Percentiles rank a stretch among this genome's conserved stretches.
Evolutionary conservation across 2,113 vertebrate genomes (phyloP).

Genomic region (Trichechus manatus): DNA sequence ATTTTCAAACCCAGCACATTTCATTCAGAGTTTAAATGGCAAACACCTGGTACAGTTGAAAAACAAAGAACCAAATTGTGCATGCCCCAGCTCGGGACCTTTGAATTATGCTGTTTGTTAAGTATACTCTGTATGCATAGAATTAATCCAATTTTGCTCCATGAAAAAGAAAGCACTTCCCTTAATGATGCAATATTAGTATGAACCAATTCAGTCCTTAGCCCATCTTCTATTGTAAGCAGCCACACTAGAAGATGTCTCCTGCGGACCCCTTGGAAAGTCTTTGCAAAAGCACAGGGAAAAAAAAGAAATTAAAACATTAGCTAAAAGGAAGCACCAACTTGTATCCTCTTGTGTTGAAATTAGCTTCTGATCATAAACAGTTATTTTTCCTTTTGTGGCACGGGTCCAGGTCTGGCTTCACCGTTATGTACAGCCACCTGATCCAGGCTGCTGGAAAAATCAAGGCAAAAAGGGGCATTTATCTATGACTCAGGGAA

Average conservation of each 20-base stretch:
- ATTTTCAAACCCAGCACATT: background rate
- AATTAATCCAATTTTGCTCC: slow-evolving; percentile 78
- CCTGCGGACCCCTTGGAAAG: background rate
- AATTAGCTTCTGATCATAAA: slow-evolving; percentile 13
- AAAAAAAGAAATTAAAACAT: slow-evolving; percentile 28
- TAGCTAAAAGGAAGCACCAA: slow-evolving; percentile 75
- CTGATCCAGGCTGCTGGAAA: slow-evolving; percentile 74
- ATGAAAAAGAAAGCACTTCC: slow-evolving; percentile 58
- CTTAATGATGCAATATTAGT: slow-evolving; percentile 63
- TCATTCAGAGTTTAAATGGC: background rate
- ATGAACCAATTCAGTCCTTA: slow-evolving; percentile 30
- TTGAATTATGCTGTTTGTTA: background rate
- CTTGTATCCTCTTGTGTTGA: slow-evolving; percentile 24
- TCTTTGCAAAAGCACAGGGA: background rate
- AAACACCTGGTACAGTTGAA: slow-evolving; percentile 10
- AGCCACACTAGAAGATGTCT: background rate
- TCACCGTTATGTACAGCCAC: slow-evolving; percentile 61
- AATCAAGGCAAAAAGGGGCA: slow-evolving; percentile 76
- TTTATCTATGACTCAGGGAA: slow-evolving; percentile 66
- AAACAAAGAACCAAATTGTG: slow-evolving; percentile 57
- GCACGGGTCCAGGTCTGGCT: background rate
- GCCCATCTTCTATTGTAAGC: background rate
- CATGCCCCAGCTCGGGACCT: slow-evolving; percentile 56
- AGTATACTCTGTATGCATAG: background rate
- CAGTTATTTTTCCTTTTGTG: slow-evolving; percentile 26